Conservation (phyloP, 2,888 invertebrate genomes). For the Prosopocoilus inquinatus region DNA sequence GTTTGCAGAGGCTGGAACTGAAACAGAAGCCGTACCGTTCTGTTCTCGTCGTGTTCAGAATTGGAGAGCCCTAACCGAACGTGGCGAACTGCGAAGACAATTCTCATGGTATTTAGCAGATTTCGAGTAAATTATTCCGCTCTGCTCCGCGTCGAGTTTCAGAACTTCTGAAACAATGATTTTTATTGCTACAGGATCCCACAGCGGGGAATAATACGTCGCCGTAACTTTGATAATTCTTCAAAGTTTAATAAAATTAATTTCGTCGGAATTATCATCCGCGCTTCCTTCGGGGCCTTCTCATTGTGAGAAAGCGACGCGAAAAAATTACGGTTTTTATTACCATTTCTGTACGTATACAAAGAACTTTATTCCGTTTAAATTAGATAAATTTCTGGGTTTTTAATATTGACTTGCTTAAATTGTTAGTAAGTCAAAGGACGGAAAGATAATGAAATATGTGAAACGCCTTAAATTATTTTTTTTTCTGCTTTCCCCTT, state of each 20-base stretch:
- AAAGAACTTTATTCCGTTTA: no score
- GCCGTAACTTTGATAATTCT: slow-evolving; percentile 9
- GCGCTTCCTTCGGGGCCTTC: not conserved
- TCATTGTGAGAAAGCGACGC: not conserved
- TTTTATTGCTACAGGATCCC: slow-evolving; percentile 42
- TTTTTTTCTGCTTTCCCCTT: no score
- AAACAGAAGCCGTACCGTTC: no score
- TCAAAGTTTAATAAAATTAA: slow-evolving; percentile 5
- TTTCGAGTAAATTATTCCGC: slow-evolving; percentile 43
- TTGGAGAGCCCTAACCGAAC: slow-evolving; percentile 24
- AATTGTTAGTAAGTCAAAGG: no score
- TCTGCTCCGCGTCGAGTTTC: slow-evolving; percentile 34
- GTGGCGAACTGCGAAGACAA: slow-evolving; percentile 40
- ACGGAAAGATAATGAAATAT: no score
- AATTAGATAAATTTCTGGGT: no score
- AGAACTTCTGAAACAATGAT: slow-evolving; percentile 44
- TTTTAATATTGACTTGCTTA: no score
- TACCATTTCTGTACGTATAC: no score
- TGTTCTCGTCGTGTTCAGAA: not conserved
- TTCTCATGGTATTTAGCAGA: slow-evolving; percentile 46
- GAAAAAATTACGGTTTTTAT: no score
- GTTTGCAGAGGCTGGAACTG: no score
- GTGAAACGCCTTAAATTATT: no score
- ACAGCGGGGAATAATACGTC: slow-evolving; percentile 6
- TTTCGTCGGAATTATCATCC: not conserved